Evolutionary conservation across 2,888 invertebrate genomes (phyloP), one percentile per base, ranked within the genome.

Genomic region (Melieria omissa): DNA sequence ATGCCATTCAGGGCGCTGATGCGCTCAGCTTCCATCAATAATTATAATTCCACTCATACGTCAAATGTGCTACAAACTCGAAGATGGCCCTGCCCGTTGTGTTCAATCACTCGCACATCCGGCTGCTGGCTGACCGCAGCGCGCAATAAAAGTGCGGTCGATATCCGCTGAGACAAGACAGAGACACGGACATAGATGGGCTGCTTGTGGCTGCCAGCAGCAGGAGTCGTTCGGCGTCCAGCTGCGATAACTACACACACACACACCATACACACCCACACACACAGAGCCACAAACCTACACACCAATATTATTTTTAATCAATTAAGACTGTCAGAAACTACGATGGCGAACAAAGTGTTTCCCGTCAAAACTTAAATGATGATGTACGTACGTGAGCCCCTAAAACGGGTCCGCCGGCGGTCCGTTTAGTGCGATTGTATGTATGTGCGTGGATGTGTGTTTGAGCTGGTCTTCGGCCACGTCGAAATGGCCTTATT

Each of bases 291-390:
- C 4, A 63, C 8, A 16, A 49, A n/a, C 8, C n/a, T 44, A 14
- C 46, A 54, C 63, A 47, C 60, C 54, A 65, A 73, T 81, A 79
- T 80, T 81, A 79, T 79, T 82, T 82, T 81, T 78, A 82, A 82
- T 82, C 82, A 82, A 82, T 82, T 82, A 78, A 78, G 79, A 76
- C 78, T 78, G 78, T 79, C 70, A 73, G 74, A 75, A 79, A 77
- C 75, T 76, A 76, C 74, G 79, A 74, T 47, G 62, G 65, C 70
- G 65, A 55, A 69, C 65, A 70, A 69, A 69, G 55, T 61, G 61
- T 62, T 65, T 58, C 69, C 54, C 54, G 73, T 65, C 60, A 68
- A 70, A 74, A 72, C 74, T 76, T 74, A 77, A 80, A 79, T 81
- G 80, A 80, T 80, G 81, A 76, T 79, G 74, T 57, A 58, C 72